A percentile compares a stretch with the other conserved stretches of the same genome.
These are phyloP conservation scores for Botia kubotai DNA, from an alignment of 2,797 vertebrate genomes.

Conservation along the genomic window DNA sequence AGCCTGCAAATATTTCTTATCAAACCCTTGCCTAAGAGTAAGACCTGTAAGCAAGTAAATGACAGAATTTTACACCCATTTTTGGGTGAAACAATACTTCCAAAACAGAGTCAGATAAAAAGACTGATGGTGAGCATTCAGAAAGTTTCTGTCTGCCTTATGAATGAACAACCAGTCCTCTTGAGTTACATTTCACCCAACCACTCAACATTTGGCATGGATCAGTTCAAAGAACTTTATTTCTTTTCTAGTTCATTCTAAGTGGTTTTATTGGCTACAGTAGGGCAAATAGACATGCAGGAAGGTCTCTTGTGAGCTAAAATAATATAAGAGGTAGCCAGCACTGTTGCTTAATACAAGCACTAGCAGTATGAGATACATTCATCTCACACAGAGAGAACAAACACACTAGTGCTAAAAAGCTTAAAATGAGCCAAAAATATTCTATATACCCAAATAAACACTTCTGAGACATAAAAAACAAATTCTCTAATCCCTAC, in stretches of 20 bases:
- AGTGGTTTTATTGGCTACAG: conserved; percentile 28
- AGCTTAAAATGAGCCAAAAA: neutral
- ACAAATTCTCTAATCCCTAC: too few species aligned
- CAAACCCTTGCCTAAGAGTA: neutral
- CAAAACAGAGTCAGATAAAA: neutral
- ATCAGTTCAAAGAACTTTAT: neutral
- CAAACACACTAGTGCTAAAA: neutral
- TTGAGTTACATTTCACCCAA: conserved; percentile 19
- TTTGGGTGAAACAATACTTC: too few species aligned
- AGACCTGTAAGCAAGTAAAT: too few species aligned
- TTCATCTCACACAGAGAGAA: conserved; percentile 16
- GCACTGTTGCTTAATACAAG: conserved; percentile 28
- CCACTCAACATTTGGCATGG: conserved; percentile 13
- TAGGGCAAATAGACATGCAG: neutral
- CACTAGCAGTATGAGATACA: conserved; percentile 3
- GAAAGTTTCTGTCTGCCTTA: neutral
- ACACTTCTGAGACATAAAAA: neutral
- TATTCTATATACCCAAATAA: neutral
- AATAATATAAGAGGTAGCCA: conserved; percentile 26
- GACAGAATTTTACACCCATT: too few species aligned
- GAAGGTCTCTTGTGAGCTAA: conserved; percentile 15
- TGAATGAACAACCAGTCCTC: conserved; percentile 22
- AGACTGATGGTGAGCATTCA: neutral
- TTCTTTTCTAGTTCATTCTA: conserved; percentile 1
- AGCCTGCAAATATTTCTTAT: neutral